phyloP scores from a whole-genome alignment of 2,113 vertebrate genomes.

The Phrynosoma blainvillii region DNA sequence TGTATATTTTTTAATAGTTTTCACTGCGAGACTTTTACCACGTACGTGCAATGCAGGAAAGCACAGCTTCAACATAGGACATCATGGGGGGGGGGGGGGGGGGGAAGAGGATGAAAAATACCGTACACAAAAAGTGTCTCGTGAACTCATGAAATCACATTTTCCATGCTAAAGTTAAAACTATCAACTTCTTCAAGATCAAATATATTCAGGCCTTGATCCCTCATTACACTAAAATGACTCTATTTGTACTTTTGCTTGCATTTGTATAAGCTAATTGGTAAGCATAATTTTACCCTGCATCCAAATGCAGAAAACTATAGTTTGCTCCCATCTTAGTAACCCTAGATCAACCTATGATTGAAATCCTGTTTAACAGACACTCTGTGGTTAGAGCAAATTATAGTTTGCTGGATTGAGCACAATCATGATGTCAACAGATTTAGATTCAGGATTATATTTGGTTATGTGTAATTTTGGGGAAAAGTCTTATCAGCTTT shows the following conservation, averaged over 20 bases:
- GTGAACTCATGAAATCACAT: not conserved
- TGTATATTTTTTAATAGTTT: slow-evolving; percentile 3
- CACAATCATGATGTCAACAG: not conserved
- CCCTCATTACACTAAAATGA: not conserved
- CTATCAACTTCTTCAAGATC: not conserved
- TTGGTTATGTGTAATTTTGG: not conserved
- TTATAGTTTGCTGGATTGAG: not conserved
- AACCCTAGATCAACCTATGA: not conserved
- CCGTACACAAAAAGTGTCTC: not conserved
- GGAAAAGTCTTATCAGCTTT: not conserved
- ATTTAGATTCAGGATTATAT: not conserved
- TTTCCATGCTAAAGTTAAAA: not conserved
- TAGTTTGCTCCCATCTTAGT: not conserved
- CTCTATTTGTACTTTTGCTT: not conserved
- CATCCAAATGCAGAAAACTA: not conserved
- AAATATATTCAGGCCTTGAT: not conserved
- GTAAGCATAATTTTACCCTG: not conserved
- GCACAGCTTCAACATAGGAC: not conserved
- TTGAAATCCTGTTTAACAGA: not conserved
- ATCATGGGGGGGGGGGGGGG: not conserved
- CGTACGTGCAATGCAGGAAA: not conserved
- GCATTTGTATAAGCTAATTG: not conserved
- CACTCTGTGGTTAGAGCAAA: not conserved
- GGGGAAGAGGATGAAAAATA: not conserved
- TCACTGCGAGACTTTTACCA: not conserved